A percentile compares a stretch with the other conserved stretches of the same genome.
These are phyloP conservation scores for Microtus richardsoni DNA, from an alignment of 2,113 vertebrate species.

Conservation along the genomic window DNA sequence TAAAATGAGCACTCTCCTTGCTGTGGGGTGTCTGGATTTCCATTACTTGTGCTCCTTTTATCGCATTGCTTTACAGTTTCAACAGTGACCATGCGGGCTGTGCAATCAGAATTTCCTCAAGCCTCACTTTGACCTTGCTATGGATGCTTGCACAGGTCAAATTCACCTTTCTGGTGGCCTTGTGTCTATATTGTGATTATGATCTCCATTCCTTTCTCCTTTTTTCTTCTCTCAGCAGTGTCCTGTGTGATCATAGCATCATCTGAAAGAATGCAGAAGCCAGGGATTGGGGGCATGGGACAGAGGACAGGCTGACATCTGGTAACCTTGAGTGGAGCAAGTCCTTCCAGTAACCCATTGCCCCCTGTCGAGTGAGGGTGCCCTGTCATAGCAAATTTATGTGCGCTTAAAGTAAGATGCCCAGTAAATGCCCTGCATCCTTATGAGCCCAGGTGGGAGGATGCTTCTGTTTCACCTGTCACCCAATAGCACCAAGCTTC, in stretches of 20 bases:
- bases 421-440: neutral
- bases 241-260: accelerated
- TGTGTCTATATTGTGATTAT: accelerated
- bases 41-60: neutral
- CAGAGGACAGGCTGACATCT: neutral
- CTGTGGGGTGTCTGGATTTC: neutral
- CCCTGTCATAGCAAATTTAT: accelerated
- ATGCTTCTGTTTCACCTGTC: accelerated
- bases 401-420: accelerated
- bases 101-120: neutral
- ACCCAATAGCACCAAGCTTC: too few species aligned
- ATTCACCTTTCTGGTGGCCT: neutral
- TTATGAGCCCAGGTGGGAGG: neutral
- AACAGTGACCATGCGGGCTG: neutral
- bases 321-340: neutral
- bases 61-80: neutral
- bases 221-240: neutral
- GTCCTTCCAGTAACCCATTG: accelerated
- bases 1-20: neutral
- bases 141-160: neutral
- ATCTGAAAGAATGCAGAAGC: neutral
- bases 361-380: accelerated
- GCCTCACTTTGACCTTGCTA: neutral
- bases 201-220: neutral
- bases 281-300: too few species aligned